Evolutionary conservation across 2,888 invertebrate genomes (phyloP).

Genomic region (Pharmacophagus antenor): DNA sequence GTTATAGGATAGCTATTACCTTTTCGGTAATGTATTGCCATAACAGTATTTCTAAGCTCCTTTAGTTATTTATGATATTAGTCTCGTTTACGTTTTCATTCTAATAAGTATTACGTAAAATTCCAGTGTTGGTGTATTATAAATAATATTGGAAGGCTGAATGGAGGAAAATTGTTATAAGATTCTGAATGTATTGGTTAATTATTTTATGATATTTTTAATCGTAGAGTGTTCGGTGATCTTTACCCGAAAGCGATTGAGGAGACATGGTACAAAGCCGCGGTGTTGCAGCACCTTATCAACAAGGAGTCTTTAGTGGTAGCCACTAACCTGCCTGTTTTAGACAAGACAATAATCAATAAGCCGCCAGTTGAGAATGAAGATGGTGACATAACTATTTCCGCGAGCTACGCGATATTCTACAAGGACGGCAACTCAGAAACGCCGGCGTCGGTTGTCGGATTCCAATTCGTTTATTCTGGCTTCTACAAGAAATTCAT

Average conservation of each 20-base stretch:
- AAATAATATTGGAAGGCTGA: no score
- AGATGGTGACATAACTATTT: constrained; percentile 84
- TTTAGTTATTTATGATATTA: no score
- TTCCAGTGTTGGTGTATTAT: no score
- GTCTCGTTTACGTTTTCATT: no score
- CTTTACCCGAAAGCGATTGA: constrained; percentile 88
- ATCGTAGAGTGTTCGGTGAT: constrained; percentile 87
- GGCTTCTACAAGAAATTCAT: constrained; percentile 86
- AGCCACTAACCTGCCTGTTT: constrained; percentile 84
- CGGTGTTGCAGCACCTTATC: constrained; percentile 90
- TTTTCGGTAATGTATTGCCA: no score
- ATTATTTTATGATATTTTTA: constrained; percentile 8
- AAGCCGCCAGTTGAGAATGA: constrained; percentile 58
- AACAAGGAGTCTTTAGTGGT: constrained; percentile 89
- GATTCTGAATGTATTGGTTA: no score
- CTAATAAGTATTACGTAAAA: no score
- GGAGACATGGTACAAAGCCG: constrained; percentile 95
- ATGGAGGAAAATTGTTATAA: no score
- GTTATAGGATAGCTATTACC: no score
- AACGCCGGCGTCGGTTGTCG: constrained; percentile 94
- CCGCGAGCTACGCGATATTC: constrained; percentile 91
- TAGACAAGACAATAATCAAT: constrained; percentile 59
- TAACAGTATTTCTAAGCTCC: no score
- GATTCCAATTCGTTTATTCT: constrained; percentile 89
- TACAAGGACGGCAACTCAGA: constrained; percentile 87